Evolutionary conservation across 2,888 invertebrate genomes (phyloP).

Genomic region (Villa cingulata): DNA sequence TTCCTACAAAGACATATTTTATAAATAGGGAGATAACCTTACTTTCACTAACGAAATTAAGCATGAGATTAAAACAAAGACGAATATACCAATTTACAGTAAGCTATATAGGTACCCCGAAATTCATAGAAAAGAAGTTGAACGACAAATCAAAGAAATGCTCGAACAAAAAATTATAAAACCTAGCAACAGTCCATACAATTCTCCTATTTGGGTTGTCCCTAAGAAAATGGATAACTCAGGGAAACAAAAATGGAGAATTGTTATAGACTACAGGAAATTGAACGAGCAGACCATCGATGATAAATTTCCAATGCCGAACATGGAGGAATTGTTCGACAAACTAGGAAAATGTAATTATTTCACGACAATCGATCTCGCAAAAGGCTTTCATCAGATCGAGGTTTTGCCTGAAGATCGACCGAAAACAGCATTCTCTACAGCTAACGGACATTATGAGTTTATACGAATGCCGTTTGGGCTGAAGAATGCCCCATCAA

Average conservation of each 20-base stretch:
- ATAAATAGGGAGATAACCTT: slow-evolving; percentile 3
- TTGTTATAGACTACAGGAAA: slow-evolving; percentile 8
- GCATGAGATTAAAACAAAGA: slow-evolving; percentile 7
- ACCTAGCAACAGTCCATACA: slow-evolving; percentile 11
- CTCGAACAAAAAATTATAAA: slow-evolving; percentile 15
- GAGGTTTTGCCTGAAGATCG: slow-evolving; percentile 15
- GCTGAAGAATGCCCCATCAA: slow-evolving; percentile 21
- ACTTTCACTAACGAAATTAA: slow-evolving; percentile 2
- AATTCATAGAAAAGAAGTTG: background rate
- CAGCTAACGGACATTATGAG: slow-evolving; percentile 21
- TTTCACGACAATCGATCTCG: slow-evolving; percentile 18
- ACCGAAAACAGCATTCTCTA: slow-evolving; percentile 22
- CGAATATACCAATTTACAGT: slow-evolving; percentile 1
- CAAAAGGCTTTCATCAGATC: slow-evolving; percentile 21
- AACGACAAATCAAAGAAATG: slow-evolving; percentile 3
- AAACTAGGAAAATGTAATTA: slow-evolving; percentile 16
- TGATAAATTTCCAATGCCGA: slow-evolving; percentile 8
- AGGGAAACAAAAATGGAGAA: slow-evolving; percentile 10
- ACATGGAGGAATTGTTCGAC: slow-evolving; percentile 5
- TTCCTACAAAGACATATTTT: slow-evolving; percentile 1
- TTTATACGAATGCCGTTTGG: slow-evolving; percentile 24
- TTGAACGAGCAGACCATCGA: slow-evolving; percentile 2
- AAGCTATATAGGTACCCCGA: slow-evolving; percentile 4
- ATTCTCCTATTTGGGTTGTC: background rate
- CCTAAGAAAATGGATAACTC: background rate